These are phyloP conservation scores for Tetragnatha versicolor DNA, from an alignment of 1,140 invertebrate genomes.

Conservation along the genomic window DNA sequence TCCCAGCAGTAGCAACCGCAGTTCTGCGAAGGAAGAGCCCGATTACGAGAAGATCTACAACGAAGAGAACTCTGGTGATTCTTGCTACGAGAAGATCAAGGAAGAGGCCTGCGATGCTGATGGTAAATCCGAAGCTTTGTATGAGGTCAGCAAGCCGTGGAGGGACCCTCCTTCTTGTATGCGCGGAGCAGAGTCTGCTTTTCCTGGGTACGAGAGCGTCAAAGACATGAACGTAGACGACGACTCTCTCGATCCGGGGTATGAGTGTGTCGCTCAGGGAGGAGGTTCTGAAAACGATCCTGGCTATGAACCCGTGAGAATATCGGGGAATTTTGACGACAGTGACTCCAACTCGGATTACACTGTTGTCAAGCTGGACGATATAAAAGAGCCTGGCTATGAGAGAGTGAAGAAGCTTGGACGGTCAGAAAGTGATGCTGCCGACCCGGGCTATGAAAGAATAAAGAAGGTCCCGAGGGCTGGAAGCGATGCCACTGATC, in stretches of 20 bases:
- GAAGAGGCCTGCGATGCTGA: constrained; percentile 2
- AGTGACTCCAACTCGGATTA: constrained; percentile 50
- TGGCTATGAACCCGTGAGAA: constrained; percentile 47
- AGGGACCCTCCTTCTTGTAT: background rate
- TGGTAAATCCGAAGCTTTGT: background rate
- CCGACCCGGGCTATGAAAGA: constrained; percentile 52
- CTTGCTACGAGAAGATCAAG: constrained; percentile 51
- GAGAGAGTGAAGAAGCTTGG: constrained; percentile 38
- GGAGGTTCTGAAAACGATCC: constrained; percentile 27
- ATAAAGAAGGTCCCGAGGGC: constrained; percentile 44
- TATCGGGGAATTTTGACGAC: constrained; percentile 33
- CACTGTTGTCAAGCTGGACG: constrained; percentile 35
- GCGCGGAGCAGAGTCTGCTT: constrained; percentile 10
- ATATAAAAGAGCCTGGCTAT: constrained; percentile 34
- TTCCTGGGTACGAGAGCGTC: constrained; percentile 43
- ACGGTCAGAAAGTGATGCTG: constrained; percentile 41
- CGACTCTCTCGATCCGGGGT: constrained; percentile 46
- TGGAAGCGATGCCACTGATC: constrained; percentile 51
- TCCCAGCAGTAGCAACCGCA: constrained; percentile 1
- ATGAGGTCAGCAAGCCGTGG: background rate
- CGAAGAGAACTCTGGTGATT: constrained; percentile 45
- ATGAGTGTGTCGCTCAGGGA: constrained; percentile 38
- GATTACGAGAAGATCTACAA: constrained; percentile 51
- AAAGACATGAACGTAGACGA: constrained; percentile 39
- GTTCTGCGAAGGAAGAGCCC: constrained; percentile 27